Base-by-base conservation (phyloP, 2,888 invertebrate species). In the Prosopocoilus inquinatus region DNA sequence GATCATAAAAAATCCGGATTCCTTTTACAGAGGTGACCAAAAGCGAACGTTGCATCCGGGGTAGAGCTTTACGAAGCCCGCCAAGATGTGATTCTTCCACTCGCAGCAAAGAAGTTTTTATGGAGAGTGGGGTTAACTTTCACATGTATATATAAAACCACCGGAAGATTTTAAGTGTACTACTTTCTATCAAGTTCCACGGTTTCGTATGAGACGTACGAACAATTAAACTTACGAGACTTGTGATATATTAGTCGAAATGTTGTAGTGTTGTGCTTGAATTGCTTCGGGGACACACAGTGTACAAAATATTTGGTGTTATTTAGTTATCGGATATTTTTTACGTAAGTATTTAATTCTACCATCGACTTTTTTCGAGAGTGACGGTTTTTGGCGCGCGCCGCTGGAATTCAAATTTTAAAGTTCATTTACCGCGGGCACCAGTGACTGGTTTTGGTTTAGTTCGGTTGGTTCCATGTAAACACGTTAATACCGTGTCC, bases 71-170 rank as follows among this genome's bases (percentile, higher is more conserved):
- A 41, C 13, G 41, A 41, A 41, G 15, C 15, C 41, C 16, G 16
- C 11, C 12, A 38, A 38, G 38, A 38, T 38, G 12, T 38, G 38
- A 41, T 13, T 41, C 41, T 16, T 41, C 41, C 41, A 41, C 41
- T 41, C 33, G 9, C 50, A 33, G 33, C 16, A 32, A 20, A 50
- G 39, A 32, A 41, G 32, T 8, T 50, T 34, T 47, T 20, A 20
- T 32, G 64, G 65, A 71, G 73, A 73, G 76, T 70, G 75, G 76
- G 73, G 72, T 35, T 65, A 74, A 77, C 77, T 77, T 77, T 77
- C 77, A 76, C 77, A 73, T 72, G 73, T 69, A 73, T 76, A 76
- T 76, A 76, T 76, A 76, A 75, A 76, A 77, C 73, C 74, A 74
- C 74, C 72, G 70, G 71, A 67, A 72, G 73, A 72, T 71, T 75